phyloP scores from a whole-genome alignment of 2,113 vertebrate species.

The Dromaius novaehollandiae region DNA sequence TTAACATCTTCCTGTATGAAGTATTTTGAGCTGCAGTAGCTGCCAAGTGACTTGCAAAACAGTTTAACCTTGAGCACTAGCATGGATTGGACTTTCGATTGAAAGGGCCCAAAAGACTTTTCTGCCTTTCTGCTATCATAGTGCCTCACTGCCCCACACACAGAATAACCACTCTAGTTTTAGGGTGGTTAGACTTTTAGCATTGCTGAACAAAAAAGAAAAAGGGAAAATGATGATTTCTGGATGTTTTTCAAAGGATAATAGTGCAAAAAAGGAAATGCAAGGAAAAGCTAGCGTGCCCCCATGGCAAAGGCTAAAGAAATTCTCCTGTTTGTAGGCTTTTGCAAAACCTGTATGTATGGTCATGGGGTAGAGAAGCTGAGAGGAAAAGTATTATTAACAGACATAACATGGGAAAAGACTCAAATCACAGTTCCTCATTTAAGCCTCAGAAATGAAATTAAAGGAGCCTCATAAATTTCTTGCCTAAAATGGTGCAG shows the following conservation, averaged over 20 bases:
- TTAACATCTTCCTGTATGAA: not conserved
- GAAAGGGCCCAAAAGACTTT: not conserved
- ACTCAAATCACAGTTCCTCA: not conserved
- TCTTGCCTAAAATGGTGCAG: not conserved
- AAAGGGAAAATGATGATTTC: not conserved
- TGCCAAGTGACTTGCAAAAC: conserved; percentile 1
- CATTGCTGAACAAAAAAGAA: not conserved
- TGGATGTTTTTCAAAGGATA: not conserved
- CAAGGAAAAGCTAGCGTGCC: not conserved
- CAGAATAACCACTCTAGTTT: not conserved
- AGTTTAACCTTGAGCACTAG: not conserved
- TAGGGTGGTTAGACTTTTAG: not conserved
- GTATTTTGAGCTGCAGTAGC: not conserved
- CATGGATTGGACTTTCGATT: not conserved
- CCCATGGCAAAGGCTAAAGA: not conserved
- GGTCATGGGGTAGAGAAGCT: not conserved
- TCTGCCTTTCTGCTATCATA: not conserved
- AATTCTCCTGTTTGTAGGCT: not conserved
- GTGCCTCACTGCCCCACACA: not conserved
- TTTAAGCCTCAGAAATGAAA: not conserved
- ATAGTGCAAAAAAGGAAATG: not conserved
- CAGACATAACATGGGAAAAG: not conserved
- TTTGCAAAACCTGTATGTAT: not conserved
- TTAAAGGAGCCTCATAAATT: not conserved
- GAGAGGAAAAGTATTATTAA: conserved; percentile 3